These are phyloP conservation scores for Bubo bubo DNA, from an alignment of 2,113 vertebrate genomes.

Conservation along the genomic window DNA sequence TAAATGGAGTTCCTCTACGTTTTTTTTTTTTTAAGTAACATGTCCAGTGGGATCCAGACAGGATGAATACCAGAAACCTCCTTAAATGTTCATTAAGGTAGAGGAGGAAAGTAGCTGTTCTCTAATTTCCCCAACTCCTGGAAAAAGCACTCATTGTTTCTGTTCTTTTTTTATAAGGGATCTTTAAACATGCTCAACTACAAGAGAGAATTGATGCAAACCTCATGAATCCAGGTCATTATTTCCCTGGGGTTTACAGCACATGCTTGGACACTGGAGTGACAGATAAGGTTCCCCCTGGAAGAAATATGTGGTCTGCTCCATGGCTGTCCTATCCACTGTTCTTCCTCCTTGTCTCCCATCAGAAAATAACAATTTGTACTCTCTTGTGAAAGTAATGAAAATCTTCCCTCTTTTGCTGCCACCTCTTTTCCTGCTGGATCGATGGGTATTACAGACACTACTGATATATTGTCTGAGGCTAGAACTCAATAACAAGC, in stretches of 20 bases:
- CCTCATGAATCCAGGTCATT: not conserved
- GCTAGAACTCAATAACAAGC: not conserved
- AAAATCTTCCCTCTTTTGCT: not conserved
- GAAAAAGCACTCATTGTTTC: not conserved
- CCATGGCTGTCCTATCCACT: not conserved
- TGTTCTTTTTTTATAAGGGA: not conserved
- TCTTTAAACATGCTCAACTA: not conserved
- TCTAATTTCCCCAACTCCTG: not conserved
- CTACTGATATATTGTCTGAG: not conserved
- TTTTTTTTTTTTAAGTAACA: not conserved
- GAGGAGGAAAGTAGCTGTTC: not conserved
- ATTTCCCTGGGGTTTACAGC: not conserved
- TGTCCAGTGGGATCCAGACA: not conserved
- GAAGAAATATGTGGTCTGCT: not conserved
- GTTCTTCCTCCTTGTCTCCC: not conserved
- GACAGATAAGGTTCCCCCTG: not conserved
- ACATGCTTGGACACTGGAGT: not conserved
- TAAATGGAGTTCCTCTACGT: no score
- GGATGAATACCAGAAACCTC: not conserved
- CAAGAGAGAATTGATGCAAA: not conserved
- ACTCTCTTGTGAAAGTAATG: not conserved
- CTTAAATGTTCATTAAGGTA: not conserved
- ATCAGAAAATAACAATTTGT: not conserved
- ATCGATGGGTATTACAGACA: not conserved
- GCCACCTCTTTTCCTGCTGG: not conserved